Evolutionary conservation across 2,888 invertebrate genomes (phyloP), one percentile per base, ranked within the genome.

Genomic region (Fragum whitleyi): DNA sequence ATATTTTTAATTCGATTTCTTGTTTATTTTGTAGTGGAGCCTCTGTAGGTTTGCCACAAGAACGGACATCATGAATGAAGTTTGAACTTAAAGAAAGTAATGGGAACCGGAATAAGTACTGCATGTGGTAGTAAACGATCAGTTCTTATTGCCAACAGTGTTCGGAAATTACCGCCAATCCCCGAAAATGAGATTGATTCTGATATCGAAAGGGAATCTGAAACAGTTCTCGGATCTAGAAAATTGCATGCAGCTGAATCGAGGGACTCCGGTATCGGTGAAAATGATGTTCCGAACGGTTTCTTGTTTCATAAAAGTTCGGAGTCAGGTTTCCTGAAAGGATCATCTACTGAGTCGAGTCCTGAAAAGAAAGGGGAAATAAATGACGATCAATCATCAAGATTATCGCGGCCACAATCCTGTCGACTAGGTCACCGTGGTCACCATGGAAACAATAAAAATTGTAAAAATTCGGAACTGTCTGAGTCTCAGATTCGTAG

Each of bases 201-300:
- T 7, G 81, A 85, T 39, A 29, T 71, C 62, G 85, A 87, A 36
- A 36, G 59, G 36, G 85, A 82, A 47, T 32, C 77, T 0, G 83
- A 86, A 59, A 83, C 83, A 21, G 74, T 81, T 11, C 76, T 79
- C 23, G 57, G 51, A 7, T 80, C 88, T 0, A 84, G 86, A 36
- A 88, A 88, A 74, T 78, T 88, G 29, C 88, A 87, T 72, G 83
- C 86, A 14, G 87, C 87, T 11, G 86, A 86, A 57, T 88, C 88
- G 19, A 82, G 87, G 42, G 88, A 88, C 67, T 88, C 88, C 28
- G 88, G 88, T 2, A 88, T 88, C 16, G 88, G 86, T 16, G 88
- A 88, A 80, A 88, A 87, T 47, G 88, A 88, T 55, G 79, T 88
- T 61, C 86, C 86, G 14, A 83, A 86, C 55, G 82, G 82, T 57